Conservation (phyloP, 2,888 invertebrate genomes). For the Lasiommata megera region DNA sequence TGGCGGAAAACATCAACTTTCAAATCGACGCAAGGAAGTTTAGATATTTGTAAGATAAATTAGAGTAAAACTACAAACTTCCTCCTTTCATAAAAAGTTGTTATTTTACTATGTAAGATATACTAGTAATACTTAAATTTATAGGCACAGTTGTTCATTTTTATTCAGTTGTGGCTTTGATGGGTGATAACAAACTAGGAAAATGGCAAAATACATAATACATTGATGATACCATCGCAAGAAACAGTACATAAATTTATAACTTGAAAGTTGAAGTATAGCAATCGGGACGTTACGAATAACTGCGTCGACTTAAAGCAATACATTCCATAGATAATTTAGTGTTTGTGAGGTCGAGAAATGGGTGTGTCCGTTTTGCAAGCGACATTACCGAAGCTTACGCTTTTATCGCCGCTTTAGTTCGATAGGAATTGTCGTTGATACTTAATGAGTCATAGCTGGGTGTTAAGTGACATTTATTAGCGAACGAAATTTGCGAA, state of each 20-base stretch:
- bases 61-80: background rate
- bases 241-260: background rate
- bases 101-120: too few species aligned
- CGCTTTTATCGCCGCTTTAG: background rate
- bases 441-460: background rate
- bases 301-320: conserved; percentile 3
- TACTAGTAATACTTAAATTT: too few species aligned
- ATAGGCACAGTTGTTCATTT: background rate
- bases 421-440: background rate
- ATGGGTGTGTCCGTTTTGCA: conserved; percentile 27
- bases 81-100: background rate
- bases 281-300: background rate
- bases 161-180: conserved; percentile 4
- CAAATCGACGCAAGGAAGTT: too few species aligned
- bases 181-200: conserved; percentile 1
- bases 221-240: background rate
- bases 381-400: conserved; percentile 19
- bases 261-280: too few species aligned
- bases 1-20: too few species aligned
- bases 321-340: conserved; percentile 16
- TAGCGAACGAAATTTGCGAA: background rate
- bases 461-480: background rate
- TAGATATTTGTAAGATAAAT: too few species aligned
- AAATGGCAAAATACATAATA: background rate
- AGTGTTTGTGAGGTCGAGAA: conserved; percentile 22